Evolutionary conservation across 2,888 invertebrate species (phyloP), one percentile per base, ranked within the genome.

Genomic region (Biston betularia): DNA sequence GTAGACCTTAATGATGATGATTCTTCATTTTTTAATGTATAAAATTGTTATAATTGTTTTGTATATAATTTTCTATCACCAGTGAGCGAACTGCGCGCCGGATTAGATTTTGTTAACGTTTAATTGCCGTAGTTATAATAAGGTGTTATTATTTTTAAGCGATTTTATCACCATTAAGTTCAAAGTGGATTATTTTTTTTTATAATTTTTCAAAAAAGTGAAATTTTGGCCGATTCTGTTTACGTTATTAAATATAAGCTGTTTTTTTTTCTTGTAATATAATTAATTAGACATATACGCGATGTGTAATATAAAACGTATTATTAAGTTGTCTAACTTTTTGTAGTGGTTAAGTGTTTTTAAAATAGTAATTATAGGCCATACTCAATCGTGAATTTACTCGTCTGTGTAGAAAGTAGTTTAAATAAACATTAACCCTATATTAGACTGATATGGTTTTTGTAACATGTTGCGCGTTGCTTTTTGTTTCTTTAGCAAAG

Each of bases 341-440:
- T 75, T 75, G 74, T 75, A 73, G 71, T 84, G 84, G 81, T 61
- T 92, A 90, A 91, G 89, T 82, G 89, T 90, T 91, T n/a, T 89
- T 87, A 80, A 78, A 2, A 88, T 90, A 89, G 89, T 86, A 79
- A 84, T 80, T 85, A 86, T 81, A 82, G 78, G 89, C 88, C 91
- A 92, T 90, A 92, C 90, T 92, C 89, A 88, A 72, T 83, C 80
- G 85, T 89, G 90, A 89, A 89, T 89, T 90, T 89, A 88, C 81
- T 85, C 83, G 83, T 89, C 83, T 83, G 77, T 81, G 24, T 87
- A 88, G 85, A 69, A 80, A 80, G 79, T 87, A 87, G 83, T 75
- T 85, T 77, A 75, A 82, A 83, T 84, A 78, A n/a, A 74, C 75
- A 78, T 81, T 82, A 76, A 83, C 84, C 83, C 86, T 82, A 72